Conservation (phyloP, 2,797 vertebrate species). For the Epinephelus awoara region DNA sequence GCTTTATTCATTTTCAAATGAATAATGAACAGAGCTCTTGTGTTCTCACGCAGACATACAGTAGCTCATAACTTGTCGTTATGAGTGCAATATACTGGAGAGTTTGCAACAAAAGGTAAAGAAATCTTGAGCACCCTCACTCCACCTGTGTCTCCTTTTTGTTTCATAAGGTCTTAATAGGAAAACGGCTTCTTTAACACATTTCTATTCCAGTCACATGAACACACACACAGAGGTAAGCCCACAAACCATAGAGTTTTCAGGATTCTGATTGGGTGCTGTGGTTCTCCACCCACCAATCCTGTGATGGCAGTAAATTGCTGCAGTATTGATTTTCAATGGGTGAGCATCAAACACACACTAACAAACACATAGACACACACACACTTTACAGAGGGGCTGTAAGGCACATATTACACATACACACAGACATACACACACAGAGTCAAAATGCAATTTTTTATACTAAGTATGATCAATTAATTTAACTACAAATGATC, state of each 20-base stretch:
- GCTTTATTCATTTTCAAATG: constrained; percentile 20
- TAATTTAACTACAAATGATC: background rate
- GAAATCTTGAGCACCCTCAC: constrained; percentile 23
- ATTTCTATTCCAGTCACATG: constrained; percentile 39
- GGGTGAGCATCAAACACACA: constrained; percentile 31
- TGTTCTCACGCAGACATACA: constrained; percentile 9
- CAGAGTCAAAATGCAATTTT: constrained; percentile 10
- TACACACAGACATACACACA: constrained; percentile 1
- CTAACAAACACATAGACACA: background rate
- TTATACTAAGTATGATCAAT: background rate
- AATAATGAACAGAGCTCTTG: constrained; percentile 6
- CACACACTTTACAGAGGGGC: background rate
- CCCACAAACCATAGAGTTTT: constrained; percentile 25
- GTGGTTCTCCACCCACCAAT: constrained; percentile 43
- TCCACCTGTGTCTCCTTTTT: background rate
- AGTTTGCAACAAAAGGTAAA: constrained; percentile 16
- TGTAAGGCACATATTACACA: background rate
- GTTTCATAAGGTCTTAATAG: constrained; percentile 3
- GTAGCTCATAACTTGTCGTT: background rate
- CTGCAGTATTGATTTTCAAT: constrained; percentile 63
- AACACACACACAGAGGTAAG: constrained; percentile 12
- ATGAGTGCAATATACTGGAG: background rate
- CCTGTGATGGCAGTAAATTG: constrained; percentile 38
- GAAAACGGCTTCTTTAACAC: constrained; percentile 25
- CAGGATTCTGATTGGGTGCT: constrained; percentile 42